These are phyloP conservation scores for Diloba caeruleocephala DNA, from an alignment of 2,888 invertebrate species.

Conservation along the genomic window DNA sequence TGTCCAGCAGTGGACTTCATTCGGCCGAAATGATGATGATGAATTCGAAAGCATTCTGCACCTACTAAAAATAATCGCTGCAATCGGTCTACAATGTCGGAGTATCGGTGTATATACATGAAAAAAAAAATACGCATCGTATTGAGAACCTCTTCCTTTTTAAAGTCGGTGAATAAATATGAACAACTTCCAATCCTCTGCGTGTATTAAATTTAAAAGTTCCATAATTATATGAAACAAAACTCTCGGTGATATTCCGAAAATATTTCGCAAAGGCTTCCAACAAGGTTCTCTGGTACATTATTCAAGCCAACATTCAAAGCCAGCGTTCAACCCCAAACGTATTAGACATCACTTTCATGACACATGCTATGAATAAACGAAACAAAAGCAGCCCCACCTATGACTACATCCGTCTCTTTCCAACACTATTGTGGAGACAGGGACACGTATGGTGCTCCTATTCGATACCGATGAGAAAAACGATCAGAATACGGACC, in stretches of 20 bases:
- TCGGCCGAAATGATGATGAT: too few relatives aligned
- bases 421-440: conserved; percentile 53
- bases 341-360: conserved; percentile 77
- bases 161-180: too few relatives aligned
- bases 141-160: too few relatives aligned
- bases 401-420: conserved; percentile 60
- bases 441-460: conserved; percentile 60
- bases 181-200: not conserved
- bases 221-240: conserved; percentile 6
- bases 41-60: too few relatives aligned
- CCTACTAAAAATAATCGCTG: too few relatives aligned
- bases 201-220: not conserved
- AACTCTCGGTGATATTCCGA: conserved; percentile 17
- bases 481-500: conserved; percentile 85
- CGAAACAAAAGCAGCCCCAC: conserved; percentile 61
- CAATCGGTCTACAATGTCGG: too few relatives aligned
- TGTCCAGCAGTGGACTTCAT: too few relatives aligned
- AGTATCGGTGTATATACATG: too few relatives aligned
- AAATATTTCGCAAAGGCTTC: conserved; percentile 46
- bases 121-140: too few relatives aligned
- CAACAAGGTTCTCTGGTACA: conserved; percentile 57
- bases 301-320: conserved; percentile 70
- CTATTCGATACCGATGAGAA: conserved; percentile 82
- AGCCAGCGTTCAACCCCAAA: conserved; percentile 71
- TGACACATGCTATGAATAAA: conserved; percentile 77